Evolutionary conservation across 1,140 invertebrate species (phyloP).

Genomic region (Lepidotrigona ventralis): DNA sequence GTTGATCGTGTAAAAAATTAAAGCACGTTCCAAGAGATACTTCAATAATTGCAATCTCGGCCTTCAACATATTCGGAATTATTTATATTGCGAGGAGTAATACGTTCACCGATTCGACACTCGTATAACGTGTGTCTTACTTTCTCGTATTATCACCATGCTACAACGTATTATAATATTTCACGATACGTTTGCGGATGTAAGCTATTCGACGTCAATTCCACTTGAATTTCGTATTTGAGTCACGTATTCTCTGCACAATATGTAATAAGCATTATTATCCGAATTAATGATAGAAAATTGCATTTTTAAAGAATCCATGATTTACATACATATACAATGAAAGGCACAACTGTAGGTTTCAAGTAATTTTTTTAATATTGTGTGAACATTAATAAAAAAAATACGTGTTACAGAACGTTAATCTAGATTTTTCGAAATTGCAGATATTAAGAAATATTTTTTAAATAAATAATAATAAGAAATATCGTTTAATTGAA

Average conservation of each 20-base stretch:
- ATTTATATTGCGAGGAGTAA: constrained; percentile 8
- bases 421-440: too few relatives aligned
- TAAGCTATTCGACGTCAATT: background rate
- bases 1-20: constrained; percentile 21
- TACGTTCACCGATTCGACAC: background rate
- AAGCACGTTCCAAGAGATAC: background rate
- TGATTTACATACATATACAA: too few relatives aligned
- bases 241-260: background rate
- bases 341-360: too few relatives aligned
- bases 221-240: background rate
- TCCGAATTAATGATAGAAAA: background rate
- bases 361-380: too few relatives aligned
- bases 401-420: too few relatives aligned
- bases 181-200: background rate
- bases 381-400: too few relatives aligned
- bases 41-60: constrained; percentile 8
- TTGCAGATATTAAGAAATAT: too few relatives aligned
- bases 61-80: background rate
- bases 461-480: too few relatives aligned
- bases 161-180: background rate
- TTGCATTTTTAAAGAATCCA: too few relatives aligned
- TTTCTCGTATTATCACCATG: background rate
- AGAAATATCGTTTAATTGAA: too few relatives aligned
- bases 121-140: background rate
- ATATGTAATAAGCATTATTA: background rate